Conservation (phyloP, 53 echinoderm and acorn worm genomes). For the Antedon mediterranea region DNA sequence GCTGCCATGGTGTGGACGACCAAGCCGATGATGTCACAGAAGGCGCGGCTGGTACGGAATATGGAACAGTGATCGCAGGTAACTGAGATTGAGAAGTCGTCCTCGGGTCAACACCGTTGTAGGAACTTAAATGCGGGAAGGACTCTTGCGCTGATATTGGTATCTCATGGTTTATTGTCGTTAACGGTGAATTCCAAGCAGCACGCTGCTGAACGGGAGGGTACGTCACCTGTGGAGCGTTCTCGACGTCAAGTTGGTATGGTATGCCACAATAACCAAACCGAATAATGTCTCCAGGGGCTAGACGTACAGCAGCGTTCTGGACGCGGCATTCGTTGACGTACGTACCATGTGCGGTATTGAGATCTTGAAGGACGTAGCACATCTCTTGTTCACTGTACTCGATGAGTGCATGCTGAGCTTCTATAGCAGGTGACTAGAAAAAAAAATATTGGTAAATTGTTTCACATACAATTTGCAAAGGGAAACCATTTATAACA, state of each 20-base stretch:
- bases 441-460: background rate
- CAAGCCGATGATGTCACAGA: background rate
- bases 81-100: conserved; percentile 22
- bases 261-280: conserved; percentile 82
- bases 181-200: conserved; percentile 32
- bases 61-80: conserved; percentile 10
- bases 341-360: conserved; percentile 91
- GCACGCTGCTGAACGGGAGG: conserved; percentile 77
- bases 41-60: background rate
- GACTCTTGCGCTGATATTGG: conserved; percentile 34
- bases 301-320: conserved; percentile 84
- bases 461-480: background rate
- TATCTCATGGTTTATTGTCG: conserved; percentile 34
- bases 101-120: background rate
- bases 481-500: too few relatives aligned
- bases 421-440: conserved; percentile 56
- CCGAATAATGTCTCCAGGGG: conserved; percentile 76
- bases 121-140: conserved; percentile 10
- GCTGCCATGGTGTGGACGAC: background rate
- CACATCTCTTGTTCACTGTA: conserved; percentile 75
- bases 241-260: conserved; percentile 78
- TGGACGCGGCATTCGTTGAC: conserved; percentile 95
- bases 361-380: conserved; percentile 86
- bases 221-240: conserved; percentile 59
- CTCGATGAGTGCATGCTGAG: conserved; percentile 81